These are phyloP conservation scores for Ochropacha duplaris DNA, from an alignment of 2,888 invertebrate genomes.

Conservation along the genomic window DNA sequence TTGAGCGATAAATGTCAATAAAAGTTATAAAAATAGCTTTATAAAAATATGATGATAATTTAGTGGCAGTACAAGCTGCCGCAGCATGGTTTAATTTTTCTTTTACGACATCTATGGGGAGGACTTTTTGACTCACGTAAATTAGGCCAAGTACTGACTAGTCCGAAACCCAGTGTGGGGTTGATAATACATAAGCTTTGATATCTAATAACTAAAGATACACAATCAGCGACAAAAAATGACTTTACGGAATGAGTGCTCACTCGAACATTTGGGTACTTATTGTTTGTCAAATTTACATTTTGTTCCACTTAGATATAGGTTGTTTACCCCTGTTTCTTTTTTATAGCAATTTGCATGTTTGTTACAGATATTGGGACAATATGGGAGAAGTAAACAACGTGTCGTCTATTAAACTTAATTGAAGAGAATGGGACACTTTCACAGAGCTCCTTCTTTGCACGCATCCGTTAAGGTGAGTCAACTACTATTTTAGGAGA, in stretches of 20 bases:
- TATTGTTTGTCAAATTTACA: no score
- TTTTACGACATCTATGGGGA: no score
- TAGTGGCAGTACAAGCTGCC: neutral
- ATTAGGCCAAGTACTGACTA: no score
- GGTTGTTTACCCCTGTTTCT: neutral
- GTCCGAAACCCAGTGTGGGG: no score
- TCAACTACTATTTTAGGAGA: neutral
- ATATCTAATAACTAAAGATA: no score
- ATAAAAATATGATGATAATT: conserved; percentile 7
- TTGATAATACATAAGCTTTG: no score
- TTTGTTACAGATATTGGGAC: conserved; percentile 37
- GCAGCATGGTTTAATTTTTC: no score
- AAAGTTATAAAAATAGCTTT: conserved; percentile 6
- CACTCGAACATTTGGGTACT: no score
- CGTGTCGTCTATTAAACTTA: conserved; percentile 20
- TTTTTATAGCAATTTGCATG: neutral
- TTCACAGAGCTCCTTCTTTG: conserved; percentile 71
- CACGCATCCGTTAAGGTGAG: conserved; percentile 44
- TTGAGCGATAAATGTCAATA: conserved; percentile 20
- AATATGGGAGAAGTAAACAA: conserved; percentile 25
- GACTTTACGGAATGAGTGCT: no score
- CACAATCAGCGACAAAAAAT: no score
- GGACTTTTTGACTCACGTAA: no score
- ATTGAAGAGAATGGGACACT: conserved; percentile 69
- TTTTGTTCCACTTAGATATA: neutral